Conservation (phyloP, 2,888 invertebrate genomes). For the Polydrusus tereticollis region DNA sequence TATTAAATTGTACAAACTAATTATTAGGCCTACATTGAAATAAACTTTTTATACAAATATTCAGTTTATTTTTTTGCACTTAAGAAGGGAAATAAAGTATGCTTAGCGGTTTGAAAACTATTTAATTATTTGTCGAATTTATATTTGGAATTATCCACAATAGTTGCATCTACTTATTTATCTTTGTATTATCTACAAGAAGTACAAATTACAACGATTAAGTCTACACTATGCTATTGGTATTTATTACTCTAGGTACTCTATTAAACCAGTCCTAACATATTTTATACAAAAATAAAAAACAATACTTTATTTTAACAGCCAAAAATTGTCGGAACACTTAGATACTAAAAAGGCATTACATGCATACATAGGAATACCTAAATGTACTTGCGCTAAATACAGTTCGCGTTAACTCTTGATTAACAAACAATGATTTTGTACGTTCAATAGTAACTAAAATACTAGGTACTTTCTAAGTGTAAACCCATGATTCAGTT, state of each 20-base stretch:
- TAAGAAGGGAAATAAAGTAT: not conserved
- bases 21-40: not conserved
- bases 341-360: slow-evolving; percentile 5
- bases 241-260: no score
- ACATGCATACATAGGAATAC: slow-evolving; percentile 4
- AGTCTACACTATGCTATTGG: no score
- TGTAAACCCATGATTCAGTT: no score
- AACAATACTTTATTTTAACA: slow-evolving; percentile 20
- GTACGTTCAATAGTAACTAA: no score
- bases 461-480: no score
- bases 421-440: not conserved
- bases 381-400: not conserved
- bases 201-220: no score
- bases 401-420: not conserved
- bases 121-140: slow-evolving; percentile 3
- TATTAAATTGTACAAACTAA: not conserved
- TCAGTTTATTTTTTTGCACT: no score
- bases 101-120: not conserved
- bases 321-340: slow-evolving; percentile 2
- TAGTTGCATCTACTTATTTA: not conserved
- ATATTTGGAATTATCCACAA: not conserved
- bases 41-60: slow-evolving; percentile 2
- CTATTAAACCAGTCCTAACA: not conserved
- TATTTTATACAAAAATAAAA: slow-evolving; percentile 15
- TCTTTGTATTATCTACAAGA: no score